phyloP scores from a whole-genome alignment of 2,113 vertebrate genomes.

The Kryptolebias marmoratus region DNA sequence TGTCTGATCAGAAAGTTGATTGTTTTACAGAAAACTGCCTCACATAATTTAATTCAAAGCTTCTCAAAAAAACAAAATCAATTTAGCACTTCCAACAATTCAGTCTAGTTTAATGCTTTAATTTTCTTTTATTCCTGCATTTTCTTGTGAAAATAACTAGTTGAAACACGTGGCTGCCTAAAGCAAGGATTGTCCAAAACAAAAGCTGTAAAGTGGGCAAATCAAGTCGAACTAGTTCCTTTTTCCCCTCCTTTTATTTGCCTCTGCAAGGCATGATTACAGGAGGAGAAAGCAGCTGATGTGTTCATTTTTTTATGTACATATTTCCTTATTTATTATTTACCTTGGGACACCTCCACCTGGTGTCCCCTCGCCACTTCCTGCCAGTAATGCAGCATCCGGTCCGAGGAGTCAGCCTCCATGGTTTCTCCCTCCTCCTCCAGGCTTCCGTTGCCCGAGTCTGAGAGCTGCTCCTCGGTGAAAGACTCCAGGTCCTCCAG shows the following conservation, averaged over 20 bases:
- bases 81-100: too few relatives aligned
- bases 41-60: too few relatives aligned
- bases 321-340: conserved; percentile 24
- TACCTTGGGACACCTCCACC: conserved; percentile 88
- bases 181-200: not conserved
- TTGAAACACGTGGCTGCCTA: not conserved
- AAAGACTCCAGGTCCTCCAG: conserved; percentile 88
- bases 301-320: too few relatives aligned
- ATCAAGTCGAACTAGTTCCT: not conserved
- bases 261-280: not conserved
- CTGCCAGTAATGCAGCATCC: conserved; percentile 89
- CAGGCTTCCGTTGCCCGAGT: conserved; percentile 79
- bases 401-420: conserved; percentile 68
- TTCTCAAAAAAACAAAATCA: too few relatives aligned
- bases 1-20: not conserved
- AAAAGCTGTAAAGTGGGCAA: not conserved
- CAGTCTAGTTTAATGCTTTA: not conserved
- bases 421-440: conserved; percentile 75
- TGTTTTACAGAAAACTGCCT: not conserved
- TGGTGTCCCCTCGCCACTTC: conserved; percentile 87
- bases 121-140: not conserved
- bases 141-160: not conserved
- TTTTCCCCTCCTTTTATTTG: not conserved
- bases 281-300: too few relatives aligned
- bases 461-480: conserved; percentile 80